Percentiles rank a stretch among this genome's conserved stretches.
Conservation (phyloP, 2,113 vertebrate genomes). For the Notechis scutatus region DNA sequence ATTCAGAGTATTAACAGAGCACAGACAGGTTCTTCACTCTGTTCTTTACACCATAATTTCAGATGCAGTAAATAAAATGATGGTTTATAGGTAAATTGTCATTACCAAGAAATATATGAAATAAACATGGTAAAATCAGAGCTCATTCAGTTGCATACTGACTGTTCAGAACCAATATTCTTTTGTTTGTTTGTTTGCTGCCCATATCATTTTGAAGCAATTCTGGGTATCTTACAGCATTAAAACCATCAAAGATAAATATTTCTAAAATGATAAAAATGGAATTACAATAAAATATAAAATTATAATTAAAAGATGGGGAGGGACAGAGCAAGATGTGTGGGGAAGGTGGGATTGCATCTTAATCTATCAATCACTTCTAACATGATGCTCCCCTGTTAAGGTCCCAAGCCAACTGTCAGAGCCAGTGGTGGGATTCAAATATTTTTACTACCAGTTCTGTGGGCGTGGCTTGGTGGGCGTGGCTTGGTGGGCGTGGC, state of each 20-base stretch:
- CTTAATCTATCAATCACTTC: neutral
- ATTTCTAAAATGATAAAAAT: no score
- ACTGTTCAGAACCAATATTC: no score
- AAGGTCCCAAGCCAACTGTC: neutral
- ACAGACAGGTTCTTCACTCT: constrained; percentile 50
- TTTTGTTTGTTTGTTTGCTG: no score
- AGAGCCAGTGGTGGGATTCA: neutral
- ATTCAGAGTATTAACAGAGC: constrained; percentile 55
- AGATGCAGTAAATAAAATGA: constrained; percentile 32
- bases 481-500: no score
- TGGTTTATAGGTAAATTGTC: neutral
- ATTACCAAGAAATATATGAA: constrained; percentile 24
- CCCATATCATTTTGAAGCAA: no score
- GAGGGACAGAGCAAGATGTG: neutral
- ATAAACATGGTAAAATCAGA: constrained; percentile 6
- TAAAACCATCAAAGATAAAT: no score
- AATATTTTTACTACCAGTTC: no score
- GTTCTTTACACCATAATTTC: constrained; percentile 52
- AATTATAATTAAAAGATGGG: no score
- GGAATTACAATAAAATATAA: no score
- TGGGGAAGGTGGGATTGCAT: neutral
- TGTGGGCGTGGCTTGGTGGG: no score
- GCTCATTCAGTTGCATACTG: neutral
- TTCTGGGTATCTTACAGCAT: no score
- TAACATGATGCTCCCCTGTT: neutral